phyloP scores from a whole-genome alignment of 2,113 vertebrate genomes.

The Nematolebias whitei region DNA sequence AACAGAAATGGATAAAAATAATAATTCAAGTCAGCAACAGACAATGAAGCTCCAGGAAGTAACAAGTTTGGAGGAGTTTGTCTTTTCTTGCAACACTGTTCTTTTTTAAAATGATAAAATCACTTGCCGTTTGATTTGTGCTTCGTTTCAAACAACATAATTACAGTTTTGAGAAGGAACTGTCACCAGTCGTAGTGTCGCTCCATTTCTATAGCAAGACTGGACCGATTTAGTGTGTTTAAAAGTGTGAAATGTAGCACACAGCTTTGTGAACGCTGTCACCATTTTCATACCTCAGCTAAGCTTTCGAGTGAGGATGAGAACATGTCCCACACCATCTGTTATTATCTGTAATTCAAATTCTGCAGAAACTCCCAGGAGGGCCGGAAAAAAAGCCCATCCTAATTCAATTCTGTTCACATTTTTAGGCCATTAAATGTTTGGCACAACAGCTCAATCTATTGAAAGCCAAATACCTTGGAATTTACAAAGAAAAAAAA shows the following conservation, averaged over 20 bases:
- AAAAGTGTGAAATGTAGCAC: conserved; percentile 26
- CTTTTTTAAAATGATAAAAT: conserved; percentile 28
- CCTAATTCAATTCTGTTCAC: conserved; percentile 61
- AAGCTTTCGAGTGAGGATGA: conserved; percentile 43
- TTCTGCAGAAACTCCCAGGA: conserved; percentile 53
- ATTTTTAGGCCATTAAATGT: conserved; percentile 54
- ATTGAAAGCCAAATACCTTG: conserved; percentile 36
- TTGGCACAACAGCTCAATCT: conserved; percentile 56
- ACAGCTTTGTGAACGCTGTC: conserved; percentile 18
- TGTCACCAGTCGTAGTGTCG: conserved; percentile 26
- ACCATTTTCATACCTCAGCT: conserved; percentile 46
- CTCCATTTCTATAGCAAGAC: conserved; percentile 13
- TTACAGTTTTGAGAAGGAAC: conserved; percentile 29
- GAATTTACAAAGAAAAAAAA: neutral
- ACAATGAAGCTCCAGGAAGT: conserved; percentile 26
- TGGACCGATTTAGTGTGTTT: conserved; percentile 35
- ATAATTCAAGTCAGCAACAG: conserved; percentile 9
- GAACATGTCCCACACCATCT: conserved; percentile 61
- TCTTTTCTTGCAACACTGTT: conserved; percentile 10
- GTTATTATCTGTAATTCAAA: conserved; percentile 67
- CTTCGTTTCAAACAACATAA: conserved; percentile 38
- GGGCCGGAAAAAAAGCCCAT: conserved; percentile 38
- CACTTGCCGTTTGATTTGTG: conserved; percentile 16
- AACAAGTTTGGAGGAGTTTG: conserved; percentile 16
- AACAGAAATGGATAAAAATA: neutral